These are phyloP conservation scores for Helarctos malayanus DNA, from an alignment of 2,797 vertebrate species.

Conservation along the genomic window DNA sequence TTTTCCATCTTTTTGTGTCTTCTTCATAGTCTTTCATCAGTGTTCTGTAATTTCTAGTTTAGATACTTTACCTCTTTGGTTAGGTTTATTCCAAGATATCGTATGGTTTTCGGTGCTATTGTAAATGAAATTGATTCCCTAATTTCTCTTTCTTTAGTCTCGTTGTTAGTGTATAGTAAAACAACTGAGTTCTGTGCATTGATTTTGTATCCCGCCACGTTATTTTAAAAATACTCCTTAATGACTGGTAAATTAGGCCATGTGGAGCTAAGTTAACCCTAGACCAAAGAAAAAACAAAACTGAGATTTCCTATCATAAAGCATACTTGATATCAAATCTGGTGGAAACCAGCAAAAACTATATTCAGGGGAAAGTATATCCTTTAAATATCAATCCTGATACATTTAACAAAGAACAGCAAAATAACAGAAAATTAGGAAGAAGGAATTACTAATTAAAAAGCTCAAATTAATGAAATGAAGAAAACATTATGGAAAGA, in stretches of 20 bases:
- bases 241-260: background rate
- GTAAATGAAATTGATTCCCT: too few relatives aligned
- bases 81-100: too few relatives aligned
- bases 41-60: too few relatives aligned
- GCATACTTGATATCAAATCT: background rate
- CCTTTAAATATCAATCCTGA: background rate
- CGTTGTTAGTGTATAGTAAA: too few relatives aligned
- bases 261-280: background rate
- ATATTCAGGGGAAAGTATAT: background rate
- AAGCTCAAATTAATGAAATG: background rate
- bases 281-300: background rate
- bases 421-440: background rate
- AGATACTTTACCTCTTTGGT: too few relatives aligned
- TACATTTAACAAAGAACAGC: background rate
- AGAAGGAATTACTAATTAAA: background rate
- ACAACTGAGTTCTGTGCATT: too few relatives aligned
- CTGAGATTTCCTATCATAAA: background rate
- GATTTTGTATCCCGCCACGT: too few relatives aligned
- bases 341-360: background rate
- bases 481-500: background rate
- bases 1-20: too few relatives aligned
- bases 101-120: too few relatives aligned
- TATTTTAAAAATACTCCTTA: background rate
- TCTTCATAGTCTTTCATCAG: too few relatives aligned
- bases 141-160: too few relatives aligned